phyloP scores from a whole-genome alignment of 92 coral and sea anemone genomes.

The Ricordea florida region DNA sequence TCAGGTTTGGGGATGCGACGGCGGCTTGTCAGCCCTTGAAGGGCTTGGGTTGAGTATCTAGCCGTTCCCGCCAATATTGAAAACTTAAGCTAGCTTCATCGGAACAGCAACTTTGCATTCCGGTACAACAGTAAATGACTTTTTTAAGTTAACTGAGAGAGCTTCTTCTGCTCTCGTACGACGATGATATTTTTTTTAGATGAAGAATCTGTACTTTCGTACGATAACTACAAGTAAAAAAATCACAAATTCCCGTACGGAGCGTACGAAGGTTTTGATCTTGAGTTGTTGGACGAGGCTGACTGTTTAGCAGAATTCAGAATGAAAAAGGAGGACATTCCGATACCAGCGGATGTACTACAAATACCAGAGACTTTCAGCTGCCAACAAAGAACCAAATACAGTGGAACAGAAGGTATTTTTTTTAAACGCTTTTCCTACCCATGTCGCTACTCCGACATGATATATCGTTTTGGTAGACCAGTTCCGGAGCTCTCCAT shows the following conservation, averaged over 20 bases:
- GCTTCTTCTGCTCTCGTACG: too few species aligned
- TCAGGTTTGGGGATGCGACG: too few species aligned
- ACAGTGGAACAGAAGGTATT: slow-evolving; percentile 2
- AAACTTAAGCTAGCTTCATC: too few species aligned
- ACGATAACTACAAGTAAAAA: background rate
- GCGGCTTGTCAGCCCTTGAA: too few species aligned
- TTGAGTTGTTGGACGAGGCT: background rate
- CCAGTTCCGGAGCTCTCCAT: background rate
- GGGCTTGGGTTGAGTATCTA: too few species aligned
- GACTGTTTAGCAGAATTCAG: slow-evolving; percentile 2
- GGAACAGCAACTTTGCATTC: too few species aligned
- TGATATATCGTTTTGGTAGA: background rate
- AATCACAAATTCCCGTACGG: background rate
- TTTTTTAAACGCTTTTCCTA: slow-evolving; percentile 1
- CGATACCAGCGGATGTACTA: slow-evolving; percentile 10
- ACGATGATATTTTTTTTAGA: too few species aligned
- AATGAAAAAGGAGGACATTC: background rate
- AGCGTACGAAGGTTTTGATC: background rate
- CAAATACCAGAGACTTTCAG: background rate
- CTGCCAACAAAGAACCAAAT: slow-evolving; percentile 14
- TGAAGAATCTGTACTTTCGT: background rate
- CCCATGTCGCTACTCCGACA: background rate
- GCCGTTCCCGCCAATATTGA: too few species aligned
- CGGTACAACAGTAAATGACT: too few species aligned
- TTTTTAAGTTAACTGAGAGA: too few species aligned